phyloP scores from a whole-genome alignment of 2,113 vertebrate species.

The Microtus ochrogaster region DNA sequence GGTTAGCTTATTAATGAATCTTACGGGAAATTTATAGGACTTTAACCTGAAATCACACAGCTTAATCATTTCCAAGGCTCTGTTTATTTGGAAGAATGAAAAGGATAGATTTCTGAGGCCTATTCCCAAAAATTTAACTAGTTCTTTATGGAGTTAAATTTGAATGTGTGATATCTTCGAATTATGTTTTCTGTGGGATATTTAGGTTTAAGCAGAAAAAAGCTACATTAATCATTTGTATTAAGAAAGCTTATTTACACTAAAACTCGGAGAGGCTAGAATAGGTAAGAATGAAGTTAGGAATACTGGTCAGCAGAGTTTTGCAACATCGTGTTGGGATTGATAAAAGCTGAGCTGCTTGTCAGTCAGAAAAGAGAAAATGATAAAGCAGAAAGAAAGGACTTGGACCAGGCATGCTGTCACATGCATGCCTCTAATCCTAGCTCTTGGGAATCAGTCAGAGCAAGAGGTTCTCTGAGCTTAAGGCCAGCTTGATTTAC shows the following conservation, averaged over 20 bases:
- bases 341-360: neutral
- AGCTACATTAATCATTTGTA: neutral
- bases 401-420: neutral
- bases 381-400: neutral
- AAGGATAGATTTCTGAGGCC: neutral
- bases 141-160: neutral
- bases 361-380: neutral
- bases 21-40: neutral
- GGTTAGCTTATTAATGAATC: neutral
- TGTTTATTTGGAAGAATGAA: neutral
- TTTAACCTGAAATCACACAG: neutral
- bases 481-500: neutral
- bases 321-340: neutral
- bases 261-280: neutral
- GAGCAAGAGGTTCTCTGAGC: neutral
- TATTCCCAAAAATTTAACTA: neutral
- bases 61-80: neutral
- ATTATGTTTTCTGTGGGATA: neutral
- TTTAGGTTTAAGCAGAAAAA: conserved; percentile 1
- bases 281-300: neutral
- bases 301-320: neutral
- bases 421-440: neutral
- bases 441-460: neutral
- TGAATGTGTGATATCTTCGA: neutral
- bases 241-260: conserved; percentile 29